Evolutionary conservation across 2,113 vertebrate genomes (phyloP).

Genomic region (Marcusenius ussheri): DNA sequence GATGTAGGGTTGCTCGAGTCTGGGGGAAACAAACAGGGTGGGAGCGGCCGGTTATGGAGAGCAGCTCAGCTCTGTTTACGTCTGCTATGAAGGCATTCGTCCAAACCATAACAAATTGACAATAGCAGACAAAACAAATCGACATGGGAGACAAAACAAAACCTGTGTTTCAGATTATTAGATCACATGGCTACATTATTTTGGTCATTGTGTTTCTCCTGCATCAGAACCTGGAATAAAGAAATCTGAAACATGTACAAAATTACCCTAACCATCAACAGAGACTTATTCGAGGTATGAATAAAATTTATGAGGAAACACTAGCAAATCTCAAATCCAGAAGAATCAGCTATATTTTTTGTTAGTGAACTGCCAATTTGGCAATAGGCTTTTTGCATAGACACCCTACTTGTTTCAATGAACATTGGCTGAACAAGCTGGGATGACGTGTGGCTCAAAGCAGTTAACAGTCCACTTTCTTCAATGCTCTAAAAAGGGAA

Average conservation of each 20-base stretch:
- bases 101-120: not conserved
- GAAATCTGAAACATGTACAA: not conserved
- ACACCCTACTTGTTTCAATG: not conserved
- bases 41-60: not conserved
- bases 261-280: not conserved
- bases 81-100: not conserved
- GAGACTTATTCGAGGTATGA: not conserved
- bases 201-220: not conserved
- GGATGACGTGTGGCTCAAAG: not conserved
- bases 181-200: not conserved
- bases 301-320: not conserved
- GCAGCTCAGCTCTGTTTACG: not conserved
- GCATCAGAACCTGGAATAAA: not conserved
- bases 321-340: not conserved
- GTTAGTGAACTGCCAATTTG: not conserved
- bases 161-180: not conserved
- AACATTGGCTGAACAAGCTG: not conserved
- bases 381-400: not conserved
- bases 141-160: not conserved
- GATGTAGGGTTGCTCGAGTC: conserved; percentile 91
- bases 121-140: not conserved
- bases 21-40: conserved; percentile 38
- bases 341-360: not conserved
- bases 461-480: not conserved
- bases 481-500: not conserved